Evolutionary conservation across 30 jellyfish, hydroid and myxozoan genomes (phyloP).

Genomic region (Aurelia sp.): DNA sequence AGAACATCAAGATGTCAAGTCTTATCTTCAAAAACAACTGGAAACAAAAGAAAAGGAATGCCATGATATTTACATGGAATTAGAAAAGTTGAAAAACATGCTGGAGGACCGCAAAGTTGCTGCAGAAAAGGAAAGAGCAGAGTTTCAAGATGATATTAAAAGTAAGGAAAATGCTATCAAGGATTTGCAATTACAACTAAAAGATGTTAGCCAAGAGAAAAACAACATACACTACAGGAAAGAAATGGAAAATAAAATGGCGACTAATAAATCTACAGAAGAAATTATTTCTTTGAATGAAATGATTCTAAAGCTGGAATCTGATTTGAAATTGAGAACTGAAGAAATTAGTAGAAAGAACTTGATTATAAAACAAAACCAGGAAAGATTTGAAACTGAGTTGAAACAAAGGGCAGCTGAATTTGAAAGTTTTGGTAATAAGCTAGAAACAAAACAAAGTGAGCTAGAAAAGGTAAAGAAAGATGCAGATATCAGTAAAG

Average conservation of each 20-base stretch:
- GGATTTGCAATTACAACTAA: neutral
- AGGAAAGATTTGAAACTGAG: neutral
- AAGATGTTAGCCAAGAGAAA: neutral
- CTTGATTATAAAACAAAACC: neutral
- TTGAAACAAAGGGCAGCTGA: conserved; percentile 12
- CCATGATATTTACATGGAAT: neutral
- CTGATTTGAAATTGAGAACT: neutral
- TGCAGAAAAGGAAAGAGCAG: neutral
- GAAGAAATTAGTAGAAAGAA: neutral
- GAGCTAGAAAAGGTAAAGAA: neutral
- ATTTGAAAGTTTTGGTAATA: neutral
- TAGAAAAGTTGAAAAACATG: conserved; percentile 9
- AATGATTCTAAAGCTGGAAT: neutral
- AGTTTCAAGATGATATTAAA: neutral
- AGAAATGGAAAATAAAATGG: conserved; percentile 2
- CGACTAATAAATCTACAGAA: neutral
- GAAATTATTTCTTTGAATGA: conserved; percentile 4
- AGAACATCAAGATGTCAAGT: conserved; percentile 47
- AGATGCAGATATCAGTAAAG: neutral
- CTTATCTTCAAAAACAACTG: conserved; percentile 41
- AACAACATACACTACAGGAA: neutral
- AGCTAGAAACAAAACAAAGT: neutral
- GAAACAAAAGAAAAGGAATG: conserved; percentile 46
- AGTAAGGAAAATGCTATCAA: neutral
- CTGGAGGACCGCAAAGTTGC: neutral